Evolutionary conservation across 2,797 vertebrate species (phyloP).

Genomic region (Syngnathus rostellatus): DNA sequence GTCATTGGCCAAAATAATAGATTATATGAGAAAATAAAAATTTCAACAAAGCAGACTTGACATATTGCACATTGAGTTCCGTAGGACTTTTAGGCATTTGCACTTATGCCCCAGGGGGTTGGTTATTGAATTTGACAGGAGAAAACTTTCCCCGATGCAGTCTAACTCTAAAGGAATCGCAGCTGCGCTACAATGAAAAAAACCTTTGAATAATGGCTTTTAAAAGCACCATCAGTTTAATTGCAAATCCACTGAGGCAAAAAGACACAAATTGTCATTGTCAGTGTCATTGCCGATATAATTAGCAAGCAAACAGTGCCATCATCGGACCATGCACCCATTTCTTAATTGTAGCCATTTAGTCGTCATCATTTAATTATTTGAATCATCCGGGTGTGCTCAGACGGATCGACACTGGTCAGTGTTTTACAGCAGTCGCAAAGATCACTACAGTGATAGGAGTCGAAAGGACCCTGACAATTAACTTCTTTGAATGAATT

Average conservation of each 20-base stretch:
- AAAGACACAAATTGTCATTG: not conserved
- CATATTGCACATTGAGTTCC: not conserved
- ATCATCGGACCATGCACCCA: not conserved
- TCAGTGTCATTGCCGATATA: not conserved
- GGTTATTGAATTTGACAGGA: constrained; percentile 1
- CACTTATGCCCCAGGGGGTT: not conserved
- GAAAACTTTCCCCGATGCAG: not conserved
- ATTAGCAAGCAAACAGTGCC: not conserved
- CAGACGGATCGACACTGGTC: constrained; percentile 14
- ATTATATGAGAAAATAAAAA: not conserved
- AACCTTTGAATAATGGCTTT: not conserved
- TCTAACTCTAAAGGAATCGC: not conserved
- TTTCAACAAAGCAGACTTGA: not conserved
- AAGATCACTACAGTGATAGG: not conserved
- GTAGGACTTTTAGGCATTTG: not conserved
- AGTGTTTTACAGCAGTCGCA: constrained; percentile 13
- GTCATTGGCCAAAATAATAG: not conserved
- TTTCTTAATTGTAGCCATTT: not conserved
- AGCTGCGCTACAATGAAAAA: not conserved
- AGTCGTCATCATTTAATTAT: not conserved
- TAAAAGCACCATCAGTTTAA: not conserved
- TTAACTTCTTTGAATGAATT: not conserved
- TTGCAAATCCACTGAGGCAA: not conserved
- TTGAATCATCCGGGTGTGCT: constrained; percentile 8
- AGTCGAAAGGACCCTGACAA: not conserved